Evolutionary conservation across 2,888 invertebrate genomes (phyloP), one percentile per base, ranked within the genome.

Genomic region (Pammene fasciana): DNA sequence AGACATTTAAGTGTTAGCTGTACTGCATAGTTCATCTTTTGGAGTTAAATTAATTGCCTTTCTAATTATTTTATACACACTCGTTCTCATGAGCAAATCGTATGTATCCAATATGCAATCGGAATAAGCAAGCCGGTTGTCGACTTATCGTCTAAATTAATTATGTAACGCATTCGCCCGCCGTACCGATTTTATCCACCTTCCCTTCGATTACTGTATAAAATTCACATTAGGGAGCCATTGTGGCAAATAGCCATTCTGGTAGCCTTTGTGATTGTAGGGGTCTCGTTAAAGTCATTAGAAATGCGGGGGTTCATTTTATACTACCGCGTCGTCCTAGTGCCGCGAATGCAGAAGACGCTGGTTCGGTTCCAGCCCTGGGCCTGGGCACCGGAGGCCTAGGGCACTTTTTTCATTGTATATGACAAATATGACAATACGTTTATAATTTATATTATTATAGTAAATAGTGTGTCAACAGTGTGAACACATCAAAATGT

Each of bases 121-220:
- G 13, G 45, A 13, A 45, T 45, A 45, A 5, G 7, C 38, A 45
- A 45, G 45, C 7, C 38, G 14, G 38, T 56, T 56, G 38, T 36
- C 38, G 55, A 46, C 55, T 46, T 26, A 48, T 34, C 45, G 41
- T 61, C 41, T 11, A 43, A 48, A 48, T 41, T 56, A 67, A 68
- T 64, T 64, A 68, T 50, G 46, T 62, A 68, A 62, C 48, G 16
- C 41, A 45, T 41, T 61, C 9, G 18, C 48, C 45, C 45, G 14
- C 14, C 8, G 41, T 38, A 36, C 18, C 36, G 43, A 67, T 66
- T 43, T 50, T 45, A 45, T 43, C 34, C 11, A 43, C 45, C 41
- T 50, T n/a, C 18, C 61, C 41, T 62, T 52, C 52, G 52, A 62
- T 62, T 57, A 43, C 43, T 41, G 62, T 62, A 62, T 18, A 50